Percentiles rank a stretch among this genome's conserved stretches.
Conservation (phyloP, 1,140 invertebrate species). For the Drosophila malerkotliana region DNA sequence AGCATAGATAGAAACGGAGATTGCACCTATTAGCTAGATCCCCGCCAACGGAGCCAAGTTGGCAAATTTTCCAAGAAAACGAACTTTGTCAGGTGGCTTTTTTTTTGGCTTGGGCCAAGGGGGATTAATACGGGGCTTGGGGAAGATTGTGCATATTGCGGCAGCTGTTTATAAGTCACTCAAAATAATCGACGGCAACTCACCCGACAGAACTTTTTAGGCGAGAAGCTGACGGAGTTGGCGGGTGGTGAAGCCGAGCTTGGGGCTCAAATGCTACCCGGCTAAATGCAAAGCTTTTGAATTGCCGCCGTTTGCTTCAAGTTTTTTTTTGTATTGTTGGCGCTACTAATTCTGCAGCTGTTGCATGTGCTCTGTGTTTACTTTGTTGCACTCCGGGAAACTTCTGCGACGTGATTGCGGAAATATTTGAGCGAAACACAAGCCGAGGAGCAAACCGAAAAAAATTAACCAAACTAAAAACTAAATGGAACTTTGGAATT, state of each 20-base stretch:
- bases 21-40: constrained; percentile 36
- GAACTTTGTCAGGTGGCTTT: constrained; percentile 15
- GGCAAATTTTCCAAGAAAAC: constrained; percentile 35
- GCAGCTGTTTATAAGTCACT: constrained; percentile 38
- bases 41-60: constrained; percentile 13
- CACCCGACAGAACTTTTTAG: constrained; percentile 21
- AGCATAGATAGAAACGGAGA: constrained; percentile 28
- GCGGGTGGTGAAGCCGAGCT: constrained; percentile 38
- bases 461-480: constrained; percentile 15
- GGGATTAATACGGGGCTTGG: neutral
- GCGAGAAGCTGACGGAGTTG: neutral
- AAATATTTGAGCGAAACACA: constrained; percentile 2
- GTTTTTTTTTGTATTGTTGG: constrained; percentile 13
- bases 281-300: constrained; percentile 32
- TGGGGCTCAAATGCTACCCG: constrained; percentile 33
- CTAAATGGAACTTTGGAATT: constrained; percentile 2
- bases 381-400: constrained; percentile 24
- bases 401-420: constrained; percentile 2
- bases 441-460: neutral
- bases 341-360: constrained; percentile 50
- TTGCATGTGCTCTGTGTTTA: constrained; percentile 50
- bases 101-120: neutral
- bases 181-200: constrained; percentile 26
- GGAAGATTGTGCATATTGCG: constrained; percentile 36
- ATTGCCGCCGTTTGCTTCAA: constrained; percentile 10